Conservation (phyloP, 2,888 invertebrate species). For the Rotaria sp. region DNA sequence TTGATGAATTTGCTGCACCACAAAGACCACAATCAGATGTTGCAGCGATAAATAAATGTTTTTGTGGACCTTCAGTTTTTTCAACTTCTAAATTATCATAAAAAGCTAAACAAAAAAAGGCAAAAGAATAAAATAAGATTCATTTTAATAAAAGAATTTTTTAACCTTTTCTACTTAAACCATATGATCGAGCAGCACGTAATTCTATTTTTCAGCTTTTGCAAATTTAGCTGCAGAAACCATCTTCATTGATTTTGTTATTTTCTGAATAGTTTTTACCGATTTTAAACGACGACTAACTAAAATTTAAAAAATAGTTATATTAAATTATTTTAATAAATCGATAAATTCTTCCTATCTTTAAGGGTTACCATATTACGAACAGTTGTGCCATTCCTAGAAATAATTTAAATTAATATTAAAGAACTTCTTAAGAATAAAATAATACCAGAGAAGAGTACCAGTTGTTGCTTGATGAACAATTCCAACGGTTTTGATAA, state of each 20-base stretch:
- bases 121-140: constrained; percentile 35
- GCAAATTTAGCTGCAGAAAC: constrained; percentile 78
- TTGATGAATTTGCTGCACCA: constrained; percentile 86
- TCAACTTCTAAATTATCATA: constrained; percentile 80
- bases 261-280: constrained; percentile 98
- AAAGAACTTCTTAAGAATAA: neutral
- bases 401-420: neutral
- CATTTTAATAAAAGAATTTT: too few species aligned
- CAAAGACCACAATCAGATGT: constrained; percentile 96
- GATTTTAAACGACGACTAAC: constrained; percentile 83
- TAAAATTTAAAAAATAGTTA: neutral
- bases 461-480: neutral
- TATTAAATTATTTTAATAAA: neutral
- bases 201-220: constrained; percentile 91
- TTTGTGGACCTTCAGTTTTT: constrained; percentile 46
- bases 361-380: neutral
- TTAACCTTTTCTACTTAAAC: constrained; percentile 68
- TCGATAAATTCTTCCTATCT: neutral
- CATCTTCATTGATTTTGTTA: constrained; percentile 99
- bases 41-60: constrained; percentile 71
- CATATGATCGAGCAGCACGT: constrained; percentile 82
- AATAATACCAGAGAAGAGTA: neutral
- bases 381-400: neutral
- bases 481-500: neutral
- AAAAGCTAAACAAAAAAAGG: too few species aligned